A percentile compares a stretch with the other conserved stretches of the same genome.
Evolutionary conservation across 2,113 vertebrate species (phyloP).

Genomic region (Dicerorhinus sumatrensis): DNA sequence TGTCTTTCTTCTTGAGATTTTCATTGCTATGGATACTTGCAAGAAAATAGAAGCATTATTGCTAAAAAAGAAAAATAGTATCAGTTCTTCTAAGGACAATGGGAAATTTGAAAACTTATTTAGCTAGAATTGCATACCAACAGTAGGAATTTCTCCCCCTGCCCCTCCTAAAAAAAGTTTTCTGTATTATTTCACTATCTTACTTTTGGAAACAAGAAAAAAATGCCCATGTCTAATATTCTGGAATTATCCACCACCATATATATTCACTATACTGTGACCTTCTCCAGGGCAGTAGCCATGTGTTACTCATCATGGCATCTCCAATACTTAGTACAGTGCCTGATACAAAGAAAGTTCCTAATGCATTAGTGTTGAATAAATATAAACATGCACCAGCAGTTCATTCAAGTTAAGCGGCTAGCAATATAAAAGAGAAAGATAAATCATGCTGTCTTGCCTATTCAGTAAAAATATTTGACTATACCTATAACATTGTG

Average conservation of each 20-base stretch:
- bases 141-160: neutral
- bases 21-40: constrained; percentile 35
- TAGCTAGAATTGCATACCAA: constrained; percentile 14
- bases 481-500: neutral
- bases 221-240: neutral
- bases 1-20: neutral
- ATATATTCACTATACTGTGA: neutral
- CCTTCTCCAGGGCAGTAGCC: neutral
- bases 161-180: neutral
- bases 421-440: neutral
- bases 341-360: neutral
- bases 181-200: neutral
- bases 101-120: constrained; percentile 37
- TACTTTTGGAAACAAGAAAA: neutral
- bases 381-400: neutral
- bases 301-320: neutral
- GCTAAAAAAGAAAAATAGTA: neutral
- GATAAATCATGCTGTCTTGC: neutral
- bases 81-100: neutral
- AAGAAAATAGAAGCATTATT: constrained; percentile 33
- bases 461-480: constrained; percentile 27
- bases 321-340: neutral
- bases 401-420: neutral
- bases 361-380: neutral
- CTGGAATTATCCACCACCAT: neutral